Conservation (phyloP, 1,140 invertebrate genomes). For the Aphis gossypii region DNA sequence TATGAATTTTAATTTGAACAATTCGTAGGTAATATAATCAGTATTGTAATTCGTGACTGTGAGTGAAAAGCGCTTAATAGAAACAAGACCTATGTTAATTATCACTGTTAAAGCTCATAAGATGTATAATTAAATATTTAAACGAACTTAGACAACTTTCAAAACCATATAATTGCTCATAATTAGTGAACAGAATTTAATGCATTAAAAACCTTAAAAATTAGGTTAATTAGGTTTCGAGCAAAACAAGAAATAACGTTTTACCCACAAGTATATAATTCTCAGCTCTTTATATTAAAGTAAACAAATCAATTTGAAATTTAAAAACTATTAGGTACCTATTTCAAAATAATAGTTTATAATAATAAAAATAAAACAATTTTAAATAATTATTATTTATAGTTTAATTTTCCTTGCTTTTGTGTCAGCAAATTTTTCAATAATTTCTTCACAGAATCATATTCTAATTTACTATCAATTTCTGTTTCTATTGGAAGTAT, state of each 20-base stretch:
- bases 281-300: too few relatives aligned
- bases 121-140: not conserved
- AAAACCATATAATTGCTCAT: not conserved
- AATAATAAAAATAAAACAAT: too few relatives aligned
- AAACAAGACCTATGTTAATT: not conserved
- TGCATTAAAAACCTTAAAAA: not conserved
- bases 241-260: too few relatives aligned
- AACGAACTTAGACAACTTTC: too few relatives aligned
- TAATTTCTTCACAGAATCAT: not conserved
- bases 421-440: not conserved
- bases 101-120: not conserved
- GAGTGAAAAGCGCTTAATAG: not conserved
- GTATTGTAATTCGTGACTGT: not conserved
- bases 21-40: not conserved
- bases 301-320: too few relatives aligned
- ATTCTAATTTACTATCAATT: not conserved
- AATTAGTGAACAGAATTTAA: not conserved
- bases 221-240: too few relatives aligned
- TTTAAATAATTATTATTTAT: too few relatives aligned
- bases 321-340: too few relatives aligned
- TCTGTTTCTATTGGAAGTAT: not conserved
- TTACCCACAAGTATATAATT: too few relatives aligned
- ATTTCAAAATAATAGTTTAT: too few relatives aligned
- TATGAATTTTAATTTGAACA: not conserved
- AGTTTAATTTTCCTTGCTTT: not conserved